Percentiles rank a stretch among this genome's conserved stretches.
Conservation (phyloP, 2,797 vertebrate species). For the Gymnopithys bicolor region DNA sequence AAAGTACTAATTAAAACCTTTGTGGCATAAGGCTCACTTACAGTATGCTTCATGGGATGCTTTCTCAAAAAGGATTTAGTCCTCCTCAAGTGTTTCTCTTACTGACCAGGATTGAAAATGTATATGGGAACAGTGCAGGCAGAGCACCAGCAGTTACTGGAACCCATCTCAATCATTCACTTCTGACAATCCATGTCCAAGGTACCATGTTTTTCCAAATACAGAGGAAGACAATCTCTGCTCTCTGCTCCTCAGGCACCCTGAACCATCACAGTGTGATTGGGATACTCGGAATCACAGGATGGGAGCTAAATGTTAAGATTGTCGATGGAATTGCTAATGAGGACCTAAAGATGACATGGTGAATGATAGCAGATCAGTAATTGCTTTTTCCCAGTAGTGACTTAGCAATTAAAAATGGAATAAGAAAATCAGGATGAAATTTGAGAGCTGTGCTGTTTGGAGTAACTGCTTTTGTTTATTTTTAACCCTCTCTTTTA, state of each 20-base stretch:
- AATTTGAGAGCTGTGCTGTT: slow-evolving; percentile 11
- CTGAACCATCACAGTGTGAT: neutral
- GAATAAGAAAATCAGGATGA: slow-evolving; percentile 22
- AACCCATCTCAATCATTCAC: neutral
- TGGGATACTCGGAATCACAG: neutral
- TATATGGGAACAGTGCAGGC: fast-evolving
- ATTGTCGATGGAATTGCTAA: slow-evolving; percentile 34
- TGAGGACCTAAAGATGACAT: slow-evolving; percentile 26
- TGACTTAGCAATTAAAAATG: slow-evolving; percentile 49
- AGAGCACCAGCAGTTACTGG: fast-evolving
- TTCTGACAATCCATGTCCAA: neutral
- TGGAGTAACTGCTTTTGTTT: neutral
- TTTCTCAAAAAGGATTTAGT: neutral
- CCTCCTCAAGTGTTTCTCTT: neutral
- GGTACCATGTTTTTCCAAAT: neutral
- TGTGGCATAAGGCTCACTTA: neutral
- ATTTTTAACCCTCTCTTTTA: slow-evolving; percentile 62
- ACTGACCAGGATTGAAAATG: fast-evolving
- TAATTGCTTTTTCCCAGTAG: slow-evolving; percentile 46
- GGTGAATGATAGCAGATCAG: slow-evolving; percentile 25
- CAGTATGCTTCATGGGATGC: neutral
- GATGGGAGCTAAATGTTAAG: neutral
- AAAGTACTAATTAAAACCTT: neutral
- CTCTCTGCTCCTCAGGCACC: neutral
- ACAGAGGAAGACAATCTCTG: neutral